Percentiles rank a stretch among this genome's conserved stretches.
phyloP scores from a whole-genome alignment of 2,797 vertebrate genomes.

The Gymnothorax reevesii region DNA sequence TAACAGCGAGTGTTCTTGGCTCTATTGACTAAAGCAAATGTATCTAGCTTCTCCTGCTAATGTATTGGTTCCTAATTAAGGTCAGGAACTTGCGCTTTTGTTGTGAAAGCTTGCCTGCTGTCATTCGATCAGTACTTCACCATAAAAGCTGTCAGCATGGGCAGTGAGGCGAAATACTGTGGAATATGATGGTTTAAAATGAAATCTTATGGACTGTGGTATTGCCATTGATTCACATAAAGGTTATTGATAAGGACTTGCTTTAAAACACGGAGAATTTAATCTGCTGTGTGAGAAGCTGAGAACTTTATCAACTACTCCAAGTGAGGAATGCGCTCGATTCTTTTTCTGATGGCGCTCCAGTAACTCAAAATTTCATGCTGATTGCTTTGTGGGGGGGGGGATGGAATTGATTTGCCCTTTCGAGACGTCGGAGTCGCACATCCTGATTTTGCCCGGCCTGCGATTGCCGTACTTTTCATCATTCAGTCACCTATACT shows the following conservation, averaged over 20 bases:
- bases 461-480: neutral
- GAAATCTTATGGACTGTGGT: slow-evolving; percentile 1
- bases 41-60: neutral
- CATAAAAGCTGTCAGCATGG: slow-evolving; percentile 8
- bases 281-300: neutral
- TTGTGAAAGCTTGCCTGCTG: neutral
- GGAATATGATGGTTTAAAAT: neutral
- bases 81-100: neutral
- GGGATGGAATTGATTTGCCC: neutral
- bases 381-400: neutral
- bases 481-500: neutral
- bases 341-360: neutral
- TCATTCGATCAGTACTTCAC: slow-evolving; percentile 13
- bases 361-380: neutral
- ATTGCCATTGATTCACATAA: neutral
- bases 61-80: slow-evolving; percentile 2
- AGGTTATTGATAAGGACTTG: neutral
- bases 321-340: neutral
- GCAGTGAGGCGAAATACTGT: neutral
- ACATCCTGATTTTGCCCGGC: neutral
- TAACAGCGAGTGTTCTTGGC: neutral
- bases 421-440: neutral
- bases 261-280: slow-evolving; percentile 3
- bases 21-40: neutral
- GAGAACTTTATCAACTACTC: neutral